Percentiles rank a stretch among this genome's conserved stretches.
phyloP scores from a whole-genome alignment of 2,113 vertebrate species.

The Pelobates fuscus region DNA sequence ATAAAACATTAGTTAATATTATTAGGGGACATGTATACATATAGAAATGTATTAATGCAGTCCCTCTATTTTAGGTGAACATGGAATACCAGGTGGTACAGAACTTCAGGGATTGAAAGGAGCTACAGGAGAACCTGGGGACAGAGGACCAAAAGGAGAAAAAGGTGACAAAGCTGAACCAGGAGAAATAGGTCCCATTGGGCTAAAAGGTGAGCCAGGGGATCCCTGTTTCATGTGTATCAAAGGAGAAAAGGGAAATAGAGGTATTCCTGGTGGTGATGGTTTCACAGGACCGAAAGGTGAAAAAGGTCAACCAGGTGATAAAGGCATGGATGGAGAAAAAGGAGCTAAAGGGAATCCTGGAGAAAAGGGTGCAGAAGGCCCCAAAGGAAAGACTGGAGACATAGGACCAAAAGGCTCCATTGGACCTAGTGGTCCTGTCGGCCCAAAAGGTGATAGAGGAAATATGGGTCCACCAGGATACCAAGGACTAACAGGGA shows the following conservation, averaged over 20 bases:
- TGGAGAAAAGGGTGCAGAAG: conserved; percentile 29
- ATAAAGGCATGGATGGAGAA: conserved; percentile 6
- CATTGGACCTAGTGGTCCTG: conserved; percentile 3
- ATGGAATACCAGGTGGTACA: conserved; percentile 14
- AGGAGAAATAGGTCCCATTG: conserved; percentile 2
- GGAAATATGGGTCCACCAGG: conserved; percentile 34
- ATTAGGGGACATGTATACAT: too few relatives aligned
- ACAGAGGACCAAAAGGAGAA: conserved; percentile 11
- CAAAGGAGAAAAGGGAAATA: conserved; percentile 38
- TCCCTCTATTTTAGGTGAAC: conserved; percentile 27
- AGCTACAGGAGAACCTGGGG: not conserved
- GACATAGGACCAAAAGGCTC: not conserved
- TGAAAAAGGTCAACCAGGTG: conserved; percentile 16
- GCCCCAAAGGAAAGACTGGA: conserved; percentile 8
- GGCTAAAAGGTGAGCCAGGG: conserved; percentile 13
- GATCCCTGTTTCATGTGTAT: conserved; percentile 14
- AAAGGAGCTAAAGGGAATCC: conserved; percentile 3
- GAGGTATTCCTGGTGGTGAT: conserved; percentile 1
- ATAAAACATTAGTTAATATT: too few relatives aligned
- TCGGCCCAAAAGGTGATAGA: conserved; percentile 39
- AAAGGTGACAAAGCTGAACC: not conserved
- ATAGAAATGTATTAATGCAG: too few relatives aligned
- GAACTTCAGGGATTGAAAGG: conserved; percentile 20
- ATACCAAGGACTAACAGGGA: conserved; percentile 7
- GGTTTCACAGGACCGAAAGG: conserved; percentile 3